Base-by-base conservation (phyloP, 2,113 vertebrate genomes). In the Zosterops japonicus region DNA sequence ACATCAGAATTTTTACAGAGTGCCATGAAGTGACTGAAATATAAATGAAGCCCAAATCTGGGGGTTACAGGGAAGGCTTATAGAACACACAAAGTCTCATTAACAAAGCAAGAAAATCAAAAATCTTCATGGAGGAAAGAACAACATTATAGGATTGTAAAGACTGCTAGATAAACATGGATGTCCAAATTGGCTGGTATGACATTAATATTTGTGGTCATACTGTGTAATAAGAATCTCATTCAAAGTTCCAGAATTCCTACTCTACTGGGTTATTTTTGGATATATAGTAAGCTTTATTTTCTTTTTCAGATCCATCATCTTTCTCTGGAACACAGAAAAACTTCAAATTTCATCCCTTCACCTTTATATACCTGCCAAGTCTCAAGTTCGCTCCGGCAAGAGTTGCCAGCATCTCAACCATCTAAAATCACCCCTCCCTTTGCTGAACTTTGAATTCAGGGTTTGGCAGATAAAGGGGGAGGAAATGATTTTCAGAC, bases 241-340 rank as follows among this genome's bases (percentile, higher is more conserved):
- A 93, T 90, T 93, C 68, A 83, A 94, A 94, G 82, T 75, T 94
- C 95, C 93, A 96, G 53, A 90, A 92, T 78, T 95, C 92, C 88
- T 82, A 92, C n/a, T 86, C 59, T 42, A 75, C 44, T 49, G 47
- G 49, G 83, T 92, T 96, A 96, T 97, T 96, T 96, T 92, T 97
- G 88, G 79, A 95, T 89, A 92, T 61, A 81, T 64, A 93, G 64
- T 93, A 95, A 89, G 56, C 23, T 87, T 93, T 94, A 81, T 90
- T 96, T 93, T 96, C 90, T 92, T 96, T 95, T 93, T 92, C 85
- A 94, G 86, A 96, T 92, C 56, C 72, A 96, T 94, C 83, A 90
- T 86, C 90, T 95, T 92, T 92, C 82, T 93, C 80, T 90, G 93
- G 94, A 93, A 92, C 72, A 96, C 18, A 92, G 85, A 83, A 95